Conservation (phyloP, 2,797 vertebrate species). For the Sebastes taczanowskii region DNA sequence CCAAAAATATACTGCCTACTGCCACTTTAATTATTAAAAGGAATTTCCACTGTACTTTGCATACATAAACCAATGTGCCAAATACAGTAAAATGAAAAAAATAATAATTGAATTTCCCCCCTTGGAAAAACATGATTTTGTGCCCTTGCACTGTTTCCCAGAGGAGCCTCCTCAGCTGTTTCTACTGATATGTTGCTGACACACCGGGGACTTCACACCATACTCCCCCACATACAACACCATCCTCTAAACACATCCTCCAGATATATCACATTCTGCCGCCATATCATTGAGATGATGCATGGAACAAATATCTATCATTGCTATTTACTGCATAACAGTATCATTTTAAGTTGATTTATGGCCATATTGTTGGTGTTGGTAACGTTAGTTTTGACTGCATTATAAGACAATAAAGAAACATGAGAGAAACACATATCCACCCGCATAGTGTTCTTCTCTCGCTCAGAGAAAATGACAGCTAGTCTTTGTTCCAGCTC, state of each 20-base stretch:
- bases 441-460: not conserved
- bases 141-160: conserved; percentile 27
- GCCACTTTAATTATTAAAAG: not conserved
- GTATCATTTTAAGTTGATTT: conserved; percentile 35
- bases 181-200: conserved; percentile 59
- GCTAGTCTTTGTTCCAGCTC: not conserved
- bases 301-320: conserved; percentile 52
- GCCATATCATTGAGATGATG: conserved; percentile 39
- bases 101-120: not conserved
- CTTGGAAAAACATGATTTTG: conserved; percentile 5
- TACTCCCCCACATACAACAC: conserved; percentile 58
- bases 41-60: not conserved
- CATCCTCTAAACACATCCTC: conserved; percentile 49
- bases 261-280: conserved; percentile 41
- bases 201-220: conserved; percentile 58
- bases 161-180: conserved; percentile 50
- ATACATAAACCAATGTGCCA: not conserved
- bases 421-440: conserved; percentile 3
- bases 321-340: conserved; percentile 16
- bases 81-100: conserved; percentile 1
- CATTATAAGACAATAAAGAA: conserved; percentile 51
- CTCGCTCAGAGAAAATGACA: not conserved
- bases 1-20: too few species aligned
- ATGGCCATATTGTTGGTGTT: conserved; percentile 3
- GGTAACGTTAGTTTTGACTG: conserved; percentile 18